These are phyloP conservation scores for Watsonalla cultraria DNA, from an alignment of 2,888 invertebrate genomes.

Conservation along the genomic window DNA sequence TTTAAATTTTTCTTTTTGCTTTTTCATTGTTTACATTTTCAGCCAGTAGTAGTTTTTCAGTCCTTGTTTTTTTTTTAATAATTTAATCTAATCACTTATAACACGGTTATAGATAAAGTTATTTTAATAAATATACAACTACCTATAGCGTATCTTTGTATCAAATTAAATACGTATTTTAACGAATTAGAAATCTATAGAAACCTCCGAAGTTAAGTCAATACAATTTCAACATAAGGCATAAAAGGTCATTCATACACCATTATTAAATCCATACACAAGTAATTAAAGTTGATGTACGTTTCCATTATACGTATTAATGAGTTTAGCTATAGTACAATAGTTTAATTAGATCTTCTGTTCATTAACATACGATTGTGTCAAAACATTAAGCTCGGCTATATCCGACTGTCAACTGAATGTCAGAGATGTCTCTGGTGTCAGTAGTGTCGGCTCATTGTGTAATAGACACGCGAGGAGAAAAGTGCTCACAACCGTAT, in stretches of 20 bases:
- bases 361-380: slow-evolving; percentile 63
- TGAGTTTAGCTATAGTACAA: slow-evolving; percentile 59
- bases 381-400: slow-evolving; percentile 55
- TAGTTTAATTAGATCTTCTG: slow-evolving; percentile 59
- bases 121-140: too few species aligned
- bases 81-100: too few species aligned
- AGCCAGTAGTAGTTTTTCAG: too few species aligned
- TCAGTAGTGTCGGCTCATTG: slow-evolving; percentile 29
- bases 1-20: too few species aligned
- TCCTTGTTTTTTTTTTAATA: too few species aligned
- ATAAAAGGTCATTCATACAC: slow-evolving; percentile 1
- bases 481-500: slow-evolving; percentile 15
- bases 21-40: too few species aligned
- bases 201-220: background rate
- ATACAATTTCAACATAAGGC: background rate
- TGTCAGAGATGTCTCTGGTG: slow-evolving; percentile 55
- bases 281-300: slow-evolving; percentile 26
- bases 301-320: slow-evolving; percentile 43
- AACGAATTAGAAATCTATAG: background rate
- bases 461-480: slow-evolving; percentile 33
- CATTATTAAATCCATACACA: slow-evolving; percentile 3
- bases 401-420: slow-evolving; percentile 57
- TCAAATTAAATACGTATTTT: too few species aligned
- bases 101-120: too few species aligned
- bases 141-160: too few species aligned